Conservation (phyloP, 2,113 vertebrate genomes). For the Neogobius melanostomus region DNA sequence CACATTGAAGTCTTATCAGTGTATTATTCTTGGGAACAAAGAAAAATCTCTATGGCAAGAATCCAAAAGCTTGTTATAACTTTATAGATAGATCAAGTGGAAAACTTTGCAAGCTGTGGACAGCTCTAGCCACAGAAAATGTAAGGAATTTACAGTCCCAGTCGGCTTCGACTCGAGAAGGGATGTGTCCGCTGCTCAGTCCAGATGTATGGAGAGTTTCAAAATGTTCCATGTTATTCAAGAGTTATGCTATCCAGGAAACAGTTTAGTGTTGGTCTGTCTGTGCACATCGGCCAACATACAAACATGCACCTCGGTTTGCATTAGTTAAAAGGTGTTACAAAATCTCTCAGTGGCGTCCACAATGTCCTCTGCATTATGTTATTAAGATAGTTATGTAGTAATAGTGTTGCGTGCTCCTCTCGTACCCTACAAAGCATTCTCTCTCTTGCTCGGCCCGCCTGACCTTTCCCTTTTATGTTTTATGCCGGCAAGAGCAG, state of each 20-base stretch:
- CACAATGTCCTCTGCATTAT: no score
- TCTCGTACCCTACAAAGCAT: no score
- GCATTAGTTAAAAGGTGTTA: no score
- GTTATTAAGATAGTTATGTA: no score
- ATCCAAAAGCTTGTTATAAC: conserved; percentile 48
- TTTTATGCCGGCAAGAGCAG: no score
- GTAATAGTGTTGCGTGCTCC: no score
- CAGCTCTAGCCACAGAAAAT: conserved; percentile 57
- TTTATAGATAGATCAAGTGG: conserved; percentile 62
- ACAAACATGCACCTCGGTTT: no score
- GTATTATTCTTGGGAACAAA: conserved; percentile 20
- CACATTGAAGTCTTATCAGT: no score
- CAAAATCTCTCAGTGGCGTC: no score
- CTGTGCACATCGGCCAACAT: no score
- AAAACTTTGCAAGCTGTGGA: conserved; percentile 44
- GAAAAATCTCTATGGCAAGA: conserved; percentile 26
- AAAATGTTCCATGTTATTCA: conserved; percentile 49
- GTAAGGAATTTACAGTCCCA: conserved; percentile 70
- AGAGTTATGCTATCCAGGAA: conserved; percentile 11
- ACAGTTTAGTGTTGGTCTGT: not conserved
- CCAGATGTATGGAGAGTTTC: conserved; percentile 58
- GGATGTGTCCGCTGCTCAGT: conserved; percentile 39
- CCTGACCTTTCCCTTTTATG: no score
- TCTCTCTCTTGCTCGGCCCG: no score
- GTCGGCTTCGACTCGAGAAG: conserved; percentile 27